Evolutionary conservation across 2,888 invertebrate species (phyloP).

Genomic region (Rhaphigaster nebulosa): DNA sequence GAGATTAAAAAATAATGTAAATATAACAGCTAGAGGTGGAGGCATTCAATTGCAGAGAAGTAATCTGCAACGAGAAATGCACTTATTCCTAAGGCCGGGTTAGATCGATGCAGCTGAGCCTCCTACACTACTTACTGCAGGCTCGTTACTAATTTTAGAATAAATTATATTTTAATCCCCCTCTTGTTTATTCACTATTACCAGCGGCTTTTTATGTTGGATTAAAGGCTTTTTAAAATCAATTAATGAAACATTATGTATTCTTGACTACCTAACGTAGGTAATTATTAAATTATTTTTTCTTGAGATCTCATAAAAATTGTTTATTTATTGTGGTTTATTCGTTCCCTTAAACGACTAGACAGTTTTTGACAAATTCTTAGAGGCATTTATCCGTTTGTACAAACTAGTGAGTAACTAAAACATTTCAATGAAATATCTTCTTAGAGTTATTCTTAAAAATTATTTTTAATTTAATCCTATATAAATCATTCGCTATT

Average conservation of each 20-base stretch:
- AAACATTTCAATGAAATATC: too few species aligned
- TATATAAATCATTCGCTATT: too few species aligned
- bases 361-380: too few species aligned
- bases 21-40: neutral
- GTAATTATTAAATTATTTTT: too few species aligned
- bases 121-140: neutral
- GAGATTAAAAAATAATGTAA: too few species aligned
- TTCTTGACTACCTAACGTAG: neutral
- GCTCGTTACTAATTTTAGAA: neutral
- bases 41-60: neutral
- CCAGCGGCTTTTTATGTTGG: neutral
- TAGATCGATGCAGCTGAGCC: slow-evolving; percentile 24
- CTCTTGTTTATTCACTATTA: neutral
- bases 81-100: neutral
- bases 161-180: neutral
- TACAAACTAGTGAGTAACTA: too few species aligned
- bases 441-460: too few species aligned
- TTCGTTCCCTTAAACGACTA: too few species aligned
- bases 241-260: neutral
- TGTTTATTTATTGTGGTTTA: too few species aligned
- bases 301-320: too few species aligned
- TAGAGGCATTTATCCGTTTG: too few species aligned
- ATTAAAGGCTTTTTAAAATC: neutral
- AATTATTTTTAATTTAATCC: too few species aligned
- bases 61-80: neutral